Evolutionary conservation across 2,113 vertebrate genomes (phyloP).

Genomic region (Eulemur macaco): DNA sequence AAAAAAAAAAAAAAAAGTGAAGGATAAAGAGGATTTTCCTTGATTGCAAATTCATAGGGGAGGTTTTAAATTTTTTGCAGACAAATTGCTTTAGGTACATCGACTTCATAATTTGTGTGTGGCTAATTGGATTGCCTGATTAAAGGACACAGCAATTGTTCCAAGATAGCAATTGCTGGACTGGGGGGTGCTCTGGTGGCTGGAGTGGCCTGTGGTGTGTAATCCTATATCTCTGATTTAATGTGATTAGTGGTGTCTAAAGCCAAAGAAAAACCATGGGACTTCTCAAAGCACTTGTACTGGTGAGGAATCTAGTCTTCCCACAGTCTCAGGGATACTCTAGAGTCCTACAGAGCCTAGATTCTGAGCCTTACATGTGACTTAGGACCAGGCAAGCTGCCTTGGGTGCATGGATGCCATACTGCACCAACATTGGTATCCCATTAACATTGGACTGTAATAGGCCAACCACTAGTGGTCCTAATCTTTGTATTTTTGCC

Average conservation of each 20-base stretch:
- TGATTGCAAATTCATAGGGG: slow-evolving; percentile 79
- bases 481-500: not conserved
- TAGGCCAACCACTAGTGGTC: not conserved
- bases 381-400: not conserved
- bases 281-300: not conserved
- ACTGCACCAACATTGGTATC: not conserved
- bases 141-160: slow-evolving; percentile 63
- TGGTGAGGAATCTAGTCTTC: not conserved
- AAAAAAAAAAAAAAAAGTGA: not conserved
- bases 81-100: slow-evolving; percentile 68
- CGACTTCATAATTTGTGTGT: slow-evolving; percentile 64
- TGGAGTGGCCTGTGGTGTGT: slow-evolving; percentile 38
- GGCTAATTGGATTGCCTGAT: slow-evolving; percentile 77
- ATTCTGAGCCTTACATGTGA: not conserved
- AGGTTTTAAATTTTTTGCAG: slow-evolving; percentile 73
- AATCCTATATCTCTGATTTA: slow-evolving; percentile 51
- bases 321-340: not conserved
- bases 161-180: slow-evolving; percentile 48
- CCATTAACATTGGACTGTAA: not conserved
- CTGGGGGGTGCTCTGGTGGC: not conserved
- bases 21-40: slow-evolving; percentile 53
- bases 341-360: not conserved
- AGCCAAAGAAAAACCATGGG: slow-evolving; percentile 19
- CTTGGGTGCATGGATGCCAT: not conserved
- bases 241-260: slow-evolving; percentile 49